phyloP scores from a whole-genome alignment of 2,797 vertebrate species.

The Glossophaga mutica region DNA sequence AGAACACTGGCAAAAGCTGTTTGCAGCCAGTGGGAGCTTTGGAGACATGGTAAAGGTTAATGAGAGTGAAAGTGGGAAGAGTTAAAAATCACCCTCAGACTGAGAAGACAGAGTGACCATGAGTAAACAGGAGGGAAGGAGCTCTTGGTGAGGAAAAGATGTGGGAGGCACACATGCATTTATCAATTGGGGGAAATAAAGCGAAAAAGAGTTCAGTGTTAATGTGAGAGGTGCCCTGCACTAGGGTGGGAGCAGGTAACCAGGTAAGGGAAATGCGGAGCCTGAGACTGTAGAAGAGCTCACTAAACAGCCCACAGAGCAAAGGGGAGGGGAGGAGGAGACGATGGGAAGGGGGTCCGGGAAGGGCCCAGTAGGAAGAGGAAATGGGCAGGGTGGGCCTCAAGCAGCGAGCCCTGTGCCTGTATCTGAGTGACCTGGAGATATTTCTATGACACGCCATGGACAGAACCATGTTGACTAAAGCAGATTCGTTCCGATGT shows the following conservation, averaged over 20 bases:
- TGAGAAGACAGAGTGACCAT: too few species aligned
- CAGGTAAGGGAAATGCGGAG: neutral
- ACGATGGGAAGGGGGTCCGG: neutral
- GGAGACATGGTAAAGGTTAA: neutral
- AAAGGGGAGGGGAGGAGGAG: neutral
- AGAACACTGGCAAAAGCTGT: neutral
- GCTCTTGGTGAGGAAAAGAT: neutral
- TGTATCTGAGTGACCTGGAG: neutral
- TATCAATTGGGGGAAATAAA: neutral
- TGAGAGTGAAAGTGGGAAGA: too few species aligned
- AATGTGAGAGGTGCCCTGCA: neutral
- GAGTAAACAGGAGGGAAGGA: neutral
- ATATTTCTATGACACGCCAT: neutral
- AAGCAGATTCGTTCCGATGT: neutral
- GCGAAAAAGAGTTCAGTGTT: too few species aligned
- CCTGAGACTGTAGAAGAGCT: neutral
- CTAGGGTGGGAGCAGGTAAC: neutral
- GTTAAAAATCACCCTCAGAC: neutral
- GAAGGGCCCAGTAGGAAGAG: neutral
- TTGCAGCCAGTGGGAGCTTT: neutral
- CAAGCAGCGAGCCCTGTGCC: fast-evolving
- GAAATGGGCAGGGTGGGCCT: fast-evolving
- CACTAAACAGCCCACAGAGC: neutral
- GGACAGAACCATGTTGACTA: neutral
- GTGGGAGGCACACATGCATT: neutral